Evolutionary conservation across 2,888 invertebrate genomes (phyloP), one percentile per base, ranked within the genome.

Genomic region (Byasa hedistus): DNA sequence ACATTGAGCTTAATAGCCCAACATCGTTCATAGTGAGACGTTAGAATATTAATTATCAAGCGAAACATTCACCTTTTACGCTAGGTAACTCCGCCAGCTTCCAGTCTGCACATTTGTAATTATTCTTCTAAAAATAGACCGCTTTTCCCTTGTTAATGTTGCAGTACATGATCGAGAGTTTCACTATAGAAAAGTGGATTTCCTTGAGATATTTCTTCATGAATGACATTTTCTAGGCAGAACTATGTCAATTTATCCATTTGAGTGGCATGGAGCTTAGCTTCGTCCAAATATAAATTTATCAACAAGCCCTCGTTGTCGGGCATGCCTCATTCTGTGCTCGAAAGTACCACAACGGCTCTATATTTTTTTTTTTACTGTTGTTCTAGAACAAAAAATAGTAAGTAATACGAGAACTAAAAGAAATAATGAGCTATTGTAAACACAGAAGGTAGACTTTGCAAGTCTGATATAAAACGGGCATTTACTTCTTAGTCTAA

Each of bases 401-500:
- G 4, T 7, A 48, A 4, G n/a, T 7, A n/a, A 7, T 48, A 64
- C 54, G 27, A 36, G 59, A 57, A 60, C 24, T 55, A 56, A 63
- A 64, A 61, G 8, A 44, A 55, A 27, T 21, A 51, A 23, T 21
- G 21, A 54, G 57, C 19, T 56, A 19, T 54, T 23, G 59, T 48
- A 55, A 60, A 75, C 76, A 76, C 77, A 79, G 74, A 86, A 84
- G 82, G 71, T 85, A 73, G 76, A 73, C 84, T 82, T 80, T 87
- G 84, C 83, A 74, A 78, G 76, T 75, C 73, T 68, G 78, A 69
- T 79, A 81, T 85, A 84, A 77, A 77, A 79, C 75, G 76, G 77
- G 76, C 75, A 80, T 83, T 85, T 80, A 83, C 80, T 79, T 84
- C 80, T 82, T 85, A 80, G 81, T 83, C 77, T 77, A 70, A 74